phyloP scores from a whole-genome alignment of 2,888 invertebrate species.

The Noctua comes region DNA sequence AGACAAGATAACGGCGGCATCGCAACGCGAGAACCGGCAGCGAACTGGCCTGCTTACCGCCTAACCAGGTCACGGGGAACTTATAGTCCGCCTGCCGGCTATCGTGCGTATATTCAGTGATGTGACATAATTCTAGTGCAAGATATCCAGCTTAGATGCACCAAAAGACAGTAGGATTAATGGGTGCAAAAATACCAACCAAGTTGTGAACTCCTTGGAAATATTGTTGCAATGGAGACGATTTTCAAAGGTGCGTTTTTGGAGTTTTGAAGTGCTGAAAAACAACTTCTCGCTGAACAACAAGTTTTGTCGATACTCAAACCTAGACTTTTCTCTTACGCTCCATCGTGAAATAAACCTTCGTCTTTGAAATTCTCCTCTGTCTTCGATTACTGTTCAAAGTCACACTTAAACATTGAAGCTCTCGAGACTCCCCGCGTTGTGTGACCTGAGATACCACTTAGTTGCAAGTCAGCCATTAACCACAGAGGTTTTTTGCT shows the following conservation, averaged over 20 bases:
- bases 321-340: constrained; percentile 2
- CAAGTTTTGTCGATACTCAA: constrained; percentile 40
- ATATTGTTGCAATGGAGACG: background rate
- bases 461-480: constrained; percentile 73
- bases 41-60: constrained; percentile 73
- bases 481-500: constrained; percentile 66
- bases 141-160: constrained; percentile 64
- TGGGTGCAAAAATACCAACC: background rate
- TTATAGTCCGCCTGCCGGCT: constrained; percentile 63
- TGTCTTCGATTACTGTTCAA: constrained; percentile 12
- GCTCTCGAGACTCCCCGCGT: constrained; percentile 37
- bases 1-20: constrained; percentile 74
- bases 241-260: background rate
- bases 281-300: constrained; percentile 23
- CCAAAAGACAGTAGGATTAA: background rate
- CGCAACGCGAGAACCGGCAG: constrained; percentile 60
- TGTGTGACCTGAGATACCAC: constrained; percentile 58
- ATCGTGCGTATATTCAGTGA: constrained; percentile 73
- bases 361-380: background rate
- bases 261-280: background rate
- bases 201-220: background rate
- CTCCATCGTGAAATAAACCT: background rate
- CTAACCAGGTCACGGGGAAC: constrained; percentile 79
- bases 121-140: constrained; percentile 76
- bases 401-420: constrained; percentile 39